Evolutionary conservation across 2,888 invertebrate genomes (phyloP).

Genomic region (Drosophila quasianomalipes): DNA sequence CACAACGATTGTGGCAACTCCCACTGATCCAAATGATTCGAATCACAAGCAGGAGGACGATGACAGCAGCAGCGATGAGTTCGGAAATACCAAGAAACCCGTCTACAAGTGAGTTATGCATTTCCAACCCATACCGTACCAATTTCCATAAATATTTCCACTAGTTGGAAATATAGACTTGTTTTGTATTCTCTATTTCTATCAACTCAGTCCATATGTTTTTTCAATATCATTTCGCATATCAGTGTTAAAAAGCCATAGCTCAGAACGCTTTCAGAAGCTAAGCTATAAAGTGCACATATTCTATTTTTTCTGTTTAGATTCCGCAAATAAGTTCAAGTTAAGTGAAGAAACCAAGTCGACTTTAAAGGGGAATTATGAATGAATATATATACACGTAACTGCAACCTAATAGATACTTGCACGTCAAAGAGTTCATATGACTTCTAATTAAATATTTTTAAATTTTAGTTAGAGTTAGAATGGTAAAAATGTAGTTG

Average conservation of each 20-base stretch:
- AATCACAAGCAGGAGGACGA: conserved; percentile 65
- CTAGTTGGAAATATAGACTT: neutral
- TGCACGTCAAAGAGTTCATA: neutral
- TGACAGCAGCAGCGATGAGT: conserved; percentile 77
- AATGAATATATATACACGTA: neutral
- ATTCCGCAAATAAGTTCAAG: neutral
- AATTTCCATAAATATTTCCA: conserved; percentile 4
- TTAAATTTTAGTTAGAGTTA: neutral
- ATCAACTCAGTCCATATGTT: conserved; percentile 3
- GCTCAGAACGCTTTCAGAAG: conserved; percentile 2
- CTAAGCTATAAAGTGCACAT: neutral
- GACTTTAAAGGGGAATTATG: neutral
- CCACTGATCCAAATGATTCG: conserved; percentile 53
- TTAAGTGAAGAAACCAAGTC: neutral
- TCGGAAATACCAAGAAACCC: conserved; percentile 65
- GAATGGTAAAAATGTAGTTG: too few species aligned
- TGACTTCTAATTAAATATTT: neutral
- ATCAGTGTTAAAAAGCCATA: conserved; percentile 36
- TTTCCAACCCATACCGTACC: neutral
- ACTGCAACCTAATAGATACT: neutral
- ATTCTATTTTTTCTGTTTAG: neutral
- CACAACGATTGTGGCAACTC: conserved; percentile 27
- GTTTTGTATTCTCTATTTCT: conserved; percentile 13
- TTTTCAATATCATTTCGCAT: conserved; percentile 41
- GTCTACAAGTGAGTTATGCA: conserved; percentile 66